Conservation (phyloP, 1,140 invertebrate genomes). For the Saccostrea cuccullata region DNA sequence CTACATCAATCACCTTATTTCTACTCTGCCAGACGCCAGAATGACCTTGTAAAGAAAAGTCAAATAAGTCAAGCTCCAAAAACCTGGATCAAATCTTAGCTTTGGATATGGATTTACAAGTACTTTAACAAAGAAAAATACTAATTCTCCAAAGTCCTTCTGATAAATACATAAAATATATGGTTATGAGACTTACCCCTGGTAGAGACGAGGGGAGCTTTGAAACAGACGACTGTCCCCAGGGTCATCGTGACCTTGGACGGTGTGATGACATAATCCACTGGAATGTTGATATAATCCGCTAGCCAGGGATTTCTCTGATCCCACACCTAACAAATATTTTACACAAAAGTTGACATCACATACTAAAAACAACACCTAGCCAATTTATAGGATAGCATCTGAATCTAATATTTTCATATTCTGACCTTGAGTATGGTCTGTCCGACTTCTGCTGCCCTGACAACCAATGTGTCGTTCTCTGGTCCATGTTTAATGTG, state of each 20-base stretch:
- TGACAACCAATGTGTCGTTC: constrained; percentile 78
- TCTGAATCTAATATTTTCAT: neutral
- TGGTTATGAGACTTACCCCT: constrained; percentile 64
- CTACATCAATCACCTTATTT: constrained; percentile 64
- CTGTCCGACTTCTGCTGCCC: constrained; percentile 76
- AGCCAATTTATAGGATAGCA: too few relatives aligned
- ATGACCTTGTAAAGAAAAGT: constrained; percentile 57
- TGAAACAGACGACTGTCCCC: constrained; percentile 77
- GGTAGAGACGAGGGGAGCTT: constrained; percentile 69
- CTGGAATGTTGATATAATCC: constrained; percentile 78
- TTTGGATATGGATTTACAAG: too few relatives aligned
- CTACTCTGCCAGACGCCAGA: constrained; percentile 70
- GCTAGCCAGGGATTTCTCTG: constrained; percentile 72
- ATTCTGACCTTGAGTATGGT: constrained; percentile 77
- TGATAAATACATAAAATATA: neutral
- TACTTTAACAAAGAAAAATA: too few relatives aligned
- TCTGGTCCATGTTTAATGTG: constrained; percentile 74
- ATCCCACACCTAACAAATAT: constrained; percentile 77
- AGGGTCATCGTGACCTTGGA: constrained; percentile 63
- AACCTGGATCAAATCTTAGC: too few relatives aligned
- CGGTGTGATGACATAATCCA: constrained; percentile 76
- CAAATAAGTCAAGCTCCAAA: neutral
- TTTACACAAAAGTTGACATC: neutral
- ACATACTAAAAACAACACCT: neutral
- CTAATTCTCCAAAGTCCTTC: neutral